These are phyloP conservation scores for Agriopis leucophaearia DNA, from an alignment of 2,888 invertebrate species.

Conservation along the genomic window DNA sequence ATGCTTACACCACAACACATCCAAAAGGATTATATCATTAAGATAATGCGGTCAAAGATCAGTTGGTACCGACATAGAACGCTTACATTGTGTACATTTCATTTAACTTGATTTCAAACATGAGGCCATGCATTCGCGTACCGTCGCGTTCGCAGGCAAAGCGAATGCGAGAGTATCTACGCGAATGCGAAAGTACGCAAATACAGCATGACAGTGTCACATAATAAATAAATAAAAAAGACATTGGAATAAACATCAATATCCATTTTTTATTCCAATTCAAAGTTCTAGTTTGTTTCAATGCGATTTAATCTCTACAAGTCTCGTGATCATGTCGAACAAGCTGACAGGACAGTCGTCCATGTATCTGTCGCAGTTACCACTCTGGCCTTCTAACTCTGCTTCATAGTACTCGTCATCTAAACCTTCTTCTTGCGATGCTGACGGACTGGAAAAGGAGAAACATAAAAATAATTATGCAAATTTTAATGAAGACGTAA, in stretches of 20 bases:
- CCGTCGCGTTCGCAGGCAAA: too few relatives aligned
- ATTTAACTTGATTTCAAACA: too few relatives aligned
- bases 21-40: too few relatives aligned
- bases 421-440: slow-evolving; percentile 86
- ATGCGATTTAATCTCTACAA: slow-evolving; percentile 64
- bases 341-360: slow-evolving; percentile 87
- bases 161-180: too few relatives aligned
- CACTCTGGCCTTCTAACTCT: slow-evolving; percentile 82
- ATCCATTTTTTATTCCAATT: slow-evolving; percentile 9
- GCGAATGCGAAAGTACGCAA: too few relatives aligned
- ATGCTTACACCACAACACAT: too few relatives aligned
- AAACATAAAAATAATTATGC: neutral
- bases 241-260: neutral
- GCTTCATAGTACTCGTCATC: slow-evolving; percentile 86
- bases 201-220: too few relatives aligned
- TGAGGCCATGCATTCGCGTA: too few relatives aligned
- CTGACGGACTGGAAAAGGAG: slow-evolving; percentile 83
- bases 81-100: too few relatives aligned
- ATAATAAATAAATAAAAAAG: too few relatives aligned
- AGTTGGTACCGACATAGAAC: too few relatives aligned
- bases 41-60: too few relatives aligned
- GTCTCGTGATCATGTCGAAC: slow-evolving; percentile 85
- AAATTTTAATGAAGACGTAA: neutral
- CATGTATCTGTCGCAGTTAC: slow-evolving; percentile 85
- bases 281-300: slow-evolving; percentile 8